These are phyloP conservation scores for Leptoteleia sp. DNA, from an alignment of 1,140 invertebrate genomes.

Conservation along the genomic window DNA sequence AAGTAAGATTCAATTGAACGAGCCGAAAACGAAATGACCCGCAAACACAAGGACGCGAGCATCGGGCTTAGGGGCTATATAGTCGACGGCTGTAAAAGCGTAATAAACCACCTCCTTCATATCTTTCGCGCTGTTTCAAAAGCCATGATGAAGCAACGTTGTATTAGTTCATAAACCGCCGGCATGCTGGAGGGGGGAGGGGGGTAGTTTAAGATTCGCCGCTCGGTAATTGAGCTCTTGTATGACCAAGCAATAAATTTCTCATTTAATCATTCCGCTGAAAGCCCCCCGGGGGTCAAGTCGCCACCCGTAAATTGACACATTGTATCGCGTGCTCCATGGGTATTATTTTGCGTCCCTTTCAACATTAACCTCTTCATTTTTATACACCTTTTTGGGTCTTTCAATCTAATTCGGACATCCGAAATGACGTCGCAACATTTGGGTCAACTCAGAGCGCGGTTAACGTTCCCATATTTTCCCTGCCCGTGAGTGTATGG, in stretches of 20 bases:
- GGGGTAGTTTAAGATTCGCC: conserved; percentile 40
- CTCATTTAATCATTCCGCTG: conserved; percentile 48
- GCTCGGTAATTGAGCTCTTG: conserved; percentile 37
- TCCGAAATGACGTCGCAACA: not conserved
- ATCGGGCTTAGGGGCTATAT: not conserved
- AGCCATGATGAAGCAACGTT: conserved; percentile 24
- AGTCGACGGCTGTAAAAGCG: conserved; percentile 29
- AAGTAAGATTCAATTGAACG: conserved; percentile 53
- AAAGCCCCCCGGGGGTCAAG: conserved; percentile 25
- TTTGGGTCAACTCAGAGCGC: conserved; percentile 12
- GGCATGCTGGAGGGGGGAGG: too few relatives aligned
- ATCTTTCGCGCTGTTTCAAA: conserved; percentile 15
- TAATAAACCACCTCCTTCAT: conserved; percentile 20
- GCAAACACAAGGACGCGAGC: not conserved
- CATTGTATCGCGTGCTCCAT: conserved; percentile 34
- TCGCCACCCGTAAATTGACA: conserved; percentile 12
- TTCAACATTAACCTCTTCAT: conserved; percentile 47
- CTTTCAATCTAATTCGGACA: conserved; percentile 14
- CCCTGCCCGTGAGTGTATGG: not conserved
- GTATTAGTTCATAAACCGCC: conserved; percentile 49
- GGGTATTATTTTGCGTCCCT: conserved; percentile 35
- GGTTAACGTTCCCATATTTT: conserved; percentile 13
- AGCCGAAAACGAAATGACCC: conserved; percentile 40
- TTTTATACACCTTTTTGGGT: conserved; percentile 23
- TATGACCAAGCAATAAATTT: conserved; percentile 54